These are phyloP conservation scores for Uria aalge DNA, from an alignment of 2,113 vertebrate genomes.

Conservation along the genomic window DNA sequence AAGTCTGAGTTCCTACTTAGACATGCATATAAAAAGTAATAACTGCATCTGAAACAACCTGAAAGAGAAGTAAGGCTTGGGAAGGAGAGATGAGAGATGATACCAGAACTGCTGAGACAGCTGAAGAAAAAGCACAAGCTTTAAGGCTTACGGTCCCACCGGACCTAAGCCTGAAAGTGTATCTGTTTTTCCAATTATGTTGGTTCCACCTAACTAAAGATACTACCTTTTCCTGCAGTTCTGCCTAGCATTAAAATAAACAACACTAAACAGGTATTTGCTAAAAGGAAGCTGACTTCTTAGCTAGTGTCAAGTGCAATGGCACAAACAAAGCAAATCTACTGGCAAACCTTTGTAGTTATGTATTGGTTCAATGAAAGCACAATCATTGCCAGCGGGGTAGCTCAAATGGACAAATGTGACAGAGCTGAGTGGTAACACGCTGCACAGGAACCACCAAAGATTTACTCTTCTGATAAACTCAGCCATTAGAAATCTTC, in stretches of 20 bases:
- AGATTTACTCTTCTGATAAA: neutral
- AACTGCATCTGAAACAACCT: too few relatives aligned
- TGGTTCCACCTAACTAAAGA: neutral
- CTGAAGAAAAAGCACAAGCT: neutral
- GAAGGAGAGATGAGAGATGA: neutral
- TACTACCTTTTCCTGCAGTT: neutral
- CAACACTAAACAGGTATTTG: neutral
- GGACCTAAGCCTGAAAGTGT: neutral
- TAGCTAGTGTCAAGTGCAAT: accelerated
- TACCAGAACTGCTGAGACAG: neutral
- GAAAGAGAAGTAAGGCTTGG: accelerated
- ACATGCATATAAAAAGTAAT: accelerated
- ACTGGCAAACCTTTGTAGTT: neutral
- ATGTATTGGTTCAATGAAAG: neutral
- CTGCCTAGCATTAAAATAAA: neutral
- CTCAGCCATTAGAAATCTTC: neutral
- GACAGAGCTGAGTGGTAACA: neutral
- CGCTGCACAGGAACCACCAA: neutral
- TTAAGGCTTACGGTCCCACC: neutral
- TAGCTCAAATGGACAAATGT: neutral
- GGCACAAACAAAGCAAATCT: neutral
- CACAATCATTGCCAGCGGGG: neutral
- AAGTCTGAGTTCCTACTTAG: neutral
- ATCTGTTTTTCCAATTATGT: neutral
- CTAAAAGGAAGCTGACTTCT: neutral